Evolutionary conservation across 2,888 invertebrate species (phyloP).

Genomic region (Cyclophora albipunctata): DNA sequence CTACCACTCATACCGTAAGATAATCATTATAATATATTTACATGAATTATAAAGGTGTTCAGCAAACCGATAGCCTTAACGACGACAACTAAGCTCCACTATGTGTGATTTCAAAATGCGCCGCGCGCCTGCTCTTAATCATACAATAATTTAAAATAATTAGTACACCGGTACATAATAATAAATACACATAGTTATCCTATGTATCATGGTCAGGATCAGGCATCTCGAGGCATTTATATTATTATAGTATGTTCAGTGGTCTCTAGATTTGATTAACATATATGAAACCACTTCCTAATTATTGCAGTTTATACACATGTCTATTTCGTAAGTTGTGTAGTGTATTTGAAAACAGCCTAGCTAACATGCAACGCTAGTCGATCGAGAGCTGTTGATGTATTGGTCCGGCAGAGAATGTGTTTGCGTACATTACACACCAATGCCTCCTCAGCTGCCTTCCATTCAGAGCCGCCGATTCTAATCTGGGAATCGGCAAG

Average conservation of each 20-base stretch:
- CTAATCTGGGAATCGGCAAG: conserved; percentile 35
- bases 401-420: conserved; percentile 13
- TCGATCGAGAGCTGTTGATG: background rate
- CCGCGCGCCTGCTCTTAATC: conserved; percentile 59
- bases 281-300: background rate
- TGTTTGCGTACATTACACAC: conserved; percentile 7
- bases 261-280: conserved; percentile 3
- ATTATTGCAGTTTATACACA: background rate
- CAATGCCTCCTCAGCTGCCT: conserved; percentile 31
- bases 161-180: conserved; percentile 43
- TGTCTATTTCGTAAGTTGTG: background rate
- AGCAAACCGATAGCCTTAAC: conserved; percentile 70
- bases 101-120: conserved; percentile 70
- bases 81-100: conserved; percentile 71
- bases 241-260: background rate
- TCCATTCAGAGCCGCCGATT: conserved; percentile 24
- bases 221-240: conserved; percentile 28
- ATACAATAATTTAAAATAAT: conserved; percentile 69
- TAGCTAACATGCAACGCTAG: conserved; percentile 6
- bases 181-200: conserved; percentile 42
- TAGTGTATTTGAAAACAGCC: background rate
- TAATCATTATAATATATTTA: conserved; percentile 72
- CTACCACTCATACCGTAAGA: conserved; percentile 59
- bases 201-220: conserved; percentile 34
- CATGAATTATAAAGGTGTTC: conserved; percentile 70